Conservation (phyloP, 2,113 vertebrate species). For the Mormyrus iriodes region DNA sequence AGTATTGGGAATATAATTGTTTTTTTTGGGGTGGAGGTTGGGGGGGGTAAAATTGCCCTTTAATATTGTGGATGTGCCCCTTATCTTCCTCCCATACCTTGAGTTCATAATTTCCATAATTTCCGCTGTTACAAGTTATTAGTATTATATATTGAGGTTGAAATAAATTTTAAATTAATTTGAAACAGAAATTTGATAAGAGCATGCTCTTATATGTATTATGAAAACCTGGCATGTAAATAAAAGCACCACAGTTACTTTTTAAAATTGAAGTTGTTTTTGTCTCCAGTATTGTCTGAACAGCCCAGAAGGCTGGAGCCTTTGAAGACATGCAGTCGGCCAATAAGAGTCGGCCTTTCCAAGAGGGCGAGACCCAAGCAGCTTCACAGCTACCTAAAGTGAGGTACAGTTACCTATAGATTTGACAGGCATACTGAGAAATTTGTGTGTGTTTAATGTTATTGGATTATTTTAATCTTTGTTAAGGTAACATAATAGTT, state of each 20-base stretch:
- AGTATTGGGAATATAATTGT: too few species aligned
- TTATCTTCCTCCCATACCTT: neutral
- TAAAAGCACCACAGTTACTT: neutral
- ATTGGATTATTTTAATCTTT: neutral
- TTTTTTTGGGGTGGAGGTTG: too few species aligned
- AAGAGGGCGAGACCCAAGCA: slow-evolving; percentile 73
- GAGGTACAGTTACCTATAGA: neutral
- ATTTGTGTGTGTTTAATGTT: neutral
- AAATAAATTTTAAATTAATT: too few species aligned
- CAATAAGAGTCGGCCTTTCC: slow-evolving; percentile 83
- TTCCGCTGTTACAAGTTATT: neutral
- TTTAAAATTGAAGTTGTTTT: slow-evolving; percentile 18
- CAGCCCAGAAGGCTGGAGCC: slow-evolving; percentile 68
- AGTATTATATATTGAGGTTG: neutral
- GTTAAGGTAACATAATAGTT: neutral
- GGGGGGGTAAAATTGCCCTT: too few species aligned
- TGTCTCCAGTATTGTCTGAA: slow-evolving; percentile 56
- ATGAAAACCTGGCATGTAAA: neutral
- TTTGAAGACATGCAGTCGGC: slow-evolving; percentile 76
- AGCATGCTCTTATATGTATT: neutral
- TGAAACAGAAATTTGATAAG: neutral
- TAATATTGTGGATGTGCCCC: too few species aligned
- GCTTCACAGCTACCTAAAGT: slow-evolving; percentile 78
- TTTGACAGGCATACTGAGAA: neutral
- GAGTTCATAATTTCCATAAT: neutral